Percentiles rank a stretch among this genome's conserved stretches.
phyloP scores from a whole-genome alignment of 2,797 vertebrate genomes.

The Helostoma temminkii region DNA sequence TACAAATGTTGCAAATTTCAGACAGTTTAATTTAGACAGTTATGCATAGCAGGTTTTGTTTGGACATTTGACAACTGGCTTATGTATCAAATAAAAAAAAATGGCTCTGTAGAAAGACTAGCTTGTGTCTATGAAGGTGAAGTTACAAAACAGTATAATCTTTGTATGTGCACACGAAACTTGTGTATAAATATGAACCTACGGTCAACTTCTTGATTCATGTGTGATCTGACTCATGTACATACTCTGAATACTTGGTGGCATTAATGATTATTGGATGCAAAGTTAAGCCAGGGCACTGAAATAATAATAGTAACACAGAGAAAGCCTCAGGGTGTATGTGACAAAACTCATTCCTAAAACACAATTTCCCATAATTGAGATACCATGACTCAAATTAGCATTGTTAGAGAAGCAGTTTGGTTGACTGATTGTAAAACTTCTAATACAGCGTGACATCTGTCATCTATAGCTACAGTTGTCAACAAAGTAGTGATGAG shows the following conservation, averaged over 20 bases:
- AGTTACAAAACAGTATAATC: not conserved
- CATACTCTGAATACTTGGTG: constrained; percentile 47
- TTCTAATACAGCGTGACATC: constrained; percentile 55
- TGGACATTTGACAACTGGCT: constrained; percentile 18
- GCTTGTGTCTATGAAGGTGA: not conserved
- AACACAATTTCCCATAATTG: constrained; percentile 46
- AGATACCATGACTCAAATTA: constrained; percentile 35
- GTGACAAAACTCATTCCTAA: constrained; percentile 25
- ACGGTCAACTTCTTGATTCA: constrained; percentile 11
- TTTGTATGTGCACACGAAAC: too few relatives aligned
- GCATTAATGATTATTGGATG: constrained; percentile 50
- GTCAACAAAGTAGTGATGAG: constrained; percentile 23
- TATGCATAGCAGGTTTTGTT: constrained; percentile 15
- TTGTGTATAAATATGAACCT: not conserved
- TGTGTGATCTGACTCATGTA: constrained; percentile 5
- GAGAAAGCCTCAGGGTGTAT: constrained; percentile 26
- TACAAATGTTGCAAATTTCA: not conserved
- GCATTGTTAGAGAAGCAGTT: constrained; percentile 42
- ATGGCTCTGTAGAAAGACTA: constrained; percentile 6
- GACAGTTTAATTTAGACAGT: not conserved
- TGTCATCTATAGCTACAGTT: constrained; percentile 68
- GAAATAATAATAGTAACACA: constrained; percentile 55
- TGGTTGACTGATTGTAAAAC: constrained; percentile 44
- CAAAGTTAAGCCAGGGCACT: constrained; percentile 42
- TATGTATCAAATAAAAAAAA: constrained; percentile 11